These are phyloP conservation scores for Lapara coniferarum DNA, from an alignment of 2,888 invertebrate species.

Conservation along the genomic window DNA sequence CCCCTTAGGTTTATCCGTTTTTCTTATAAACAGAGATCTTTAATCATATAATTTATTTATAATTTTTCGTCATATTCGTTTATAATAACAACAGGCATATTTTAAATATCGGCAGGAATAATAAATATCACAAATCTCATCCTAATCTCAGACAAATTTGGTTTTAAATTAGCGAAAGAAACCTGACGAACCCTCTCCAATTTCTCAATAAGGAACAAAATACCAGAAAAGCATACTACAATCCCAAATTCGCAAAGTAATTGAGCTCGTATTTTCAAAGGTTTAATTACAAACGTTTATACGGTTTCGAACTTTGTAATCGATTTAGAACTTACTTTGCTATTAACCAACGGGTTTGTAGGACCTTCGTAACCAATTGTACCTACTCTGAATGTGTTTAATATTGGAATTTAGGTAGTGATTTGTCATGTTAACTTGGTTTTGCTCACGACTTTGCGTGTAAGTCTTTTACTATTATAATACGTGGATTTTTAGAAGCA, in stretches of 20 bases:
- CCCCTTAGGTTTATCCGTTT: too few relatives aligned
- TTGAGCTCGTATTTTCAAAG: constrained; percentile 12
- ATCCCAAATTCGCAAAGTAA: background rate
- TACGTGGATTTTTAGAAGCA: too few relatives aligned
- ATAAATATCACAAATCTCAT: too few relatives aligned
- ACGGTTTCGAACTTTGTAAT: constrained; percentile 22
- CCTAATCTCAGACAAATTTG: too few relatives aligned
- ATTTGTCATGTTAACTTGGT: too few relatives aligned
- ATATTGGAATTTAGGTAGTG: background rate
- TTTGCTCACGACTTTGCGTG: too few relatives aligned
- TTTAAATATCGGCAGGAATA: too few relatives aligned
- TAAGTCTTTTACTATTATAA: too few relatives aligned
- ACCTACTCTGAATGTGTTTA: constrained; percentile 35
- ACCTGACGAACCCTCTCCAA: background rate
- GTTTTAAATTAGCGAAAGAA: background rate
- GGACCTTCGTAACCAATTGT: constrained; percentile 39
- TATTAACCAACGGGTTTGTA: background rate
- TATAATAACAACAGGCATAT: too few relatives aligned
- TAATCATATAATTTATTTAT: too few relatives aligned
- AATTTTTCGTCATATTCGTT: too few relatives aligned
- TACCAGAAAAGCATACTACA: constrained; percentile 31
- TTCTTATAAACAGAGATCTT: too few relatives aligned
- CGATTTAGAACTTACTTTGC: constrained; percentile 24
- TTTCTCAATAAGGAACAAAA: background rate
- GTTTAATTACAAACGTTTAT: constrained; percentile 24